These are phyloP conservation scores for Hyles lineata DNA, from an alignment of 2,888 invertebrate genomes.

Conservation along the genomic window DNA sequence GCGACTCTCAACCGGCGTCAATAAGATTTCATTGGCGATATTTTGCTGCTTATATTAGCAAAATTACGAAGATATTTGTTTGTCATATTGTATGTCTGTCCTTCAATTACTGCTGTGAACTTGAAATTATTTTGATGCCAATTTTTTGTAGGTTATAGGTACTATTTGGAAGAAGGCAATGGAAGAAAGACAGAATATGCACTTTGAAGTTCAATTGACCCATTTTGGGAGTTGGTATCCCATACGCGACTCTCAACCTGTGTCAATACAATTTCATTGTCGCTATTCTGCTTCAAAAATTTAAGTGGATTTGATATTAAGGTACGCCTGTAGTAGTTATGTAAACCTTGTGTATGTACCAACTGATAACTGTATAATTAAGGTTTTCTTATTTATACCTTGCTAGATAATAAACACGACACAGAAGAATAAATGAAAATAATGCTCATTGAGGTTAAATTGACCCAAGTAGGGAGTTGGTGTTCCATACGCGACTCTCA, in stretches of 20 bases:
- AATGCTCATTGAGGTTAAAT: slow-evolving; percentile 8
- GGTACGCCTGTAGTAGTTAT: no score
- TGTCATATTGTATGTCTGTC: no score
- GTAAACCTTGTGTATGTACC: no score
- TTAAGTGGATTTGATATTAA: background rate
- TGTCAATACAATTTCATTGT: background rate
- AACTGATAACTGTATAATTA: no score
- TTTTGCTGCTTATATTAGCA: background rate
- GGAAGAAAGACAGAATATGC: background rate
- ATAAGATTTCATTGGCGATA: no score
- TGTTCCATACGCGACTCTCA: background rate
- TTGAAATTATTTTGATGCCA: no score
- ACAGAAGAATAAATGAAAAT: background rate
- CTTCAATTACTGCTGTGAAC: no score
- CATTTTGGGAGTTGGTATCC: background rate
- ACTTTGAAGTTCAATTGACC: background rate
- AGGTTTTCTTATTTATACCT: no score
- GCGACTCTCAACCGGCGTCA: background rate
- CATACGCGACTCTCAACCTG: background rate
- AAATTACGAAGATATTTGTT: no score
- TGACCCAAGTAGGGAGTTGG: background rate
- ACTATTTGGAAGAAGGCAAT: no score
- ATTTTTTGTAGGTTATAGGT: no score
- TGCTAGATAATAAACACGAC: background rate
- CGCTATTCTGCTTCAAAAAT: background rate